phyloP scores from a whole-genome alignment of 2,888 invertebrate species.

The Agrilus biguttatus region DNA sequence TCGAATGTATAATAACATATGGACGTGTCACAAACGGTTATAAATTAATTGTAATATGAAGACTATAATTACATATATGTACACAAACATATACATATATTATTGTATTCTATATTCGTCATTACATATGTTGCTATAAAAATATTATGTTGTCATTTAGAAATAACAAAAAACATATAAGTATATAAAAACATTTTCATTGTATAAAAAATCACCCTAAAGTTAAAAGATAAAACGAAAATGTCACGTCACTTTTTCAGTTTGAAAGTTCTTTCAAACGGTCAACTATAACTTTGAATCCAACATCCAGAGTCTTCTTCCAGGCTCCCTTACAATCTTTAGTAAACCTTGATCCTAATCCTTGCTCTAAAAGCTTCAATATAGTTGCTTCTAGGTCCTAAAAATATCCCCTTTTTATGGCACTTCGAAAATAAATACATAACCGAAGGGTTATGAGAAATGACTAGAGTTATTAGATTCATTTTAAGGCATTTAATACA shows the following conservation, averaged over 20 bases:
- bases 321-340: conserved; percentile 30
- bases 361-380: conserved; percentile 27
- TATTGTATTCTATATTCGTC: too few relatives aligned
- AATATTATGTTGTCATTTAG: neutral
- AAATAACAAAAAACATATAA: neutral
- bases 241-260: neutral
- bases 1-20: too few relatives aligned
- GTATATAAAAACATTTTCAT: neutral
- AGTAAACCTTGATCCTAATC: conserved; percentile 29
- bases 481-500: too few relatives aligned
- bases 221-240: neutral
- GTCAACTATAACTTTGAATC: conserved; percentile 21
- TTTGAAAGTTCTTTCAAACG: conserved; percentile 6
- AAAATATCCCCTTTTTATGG: conserved; percentile 8
- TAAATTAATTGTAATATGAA: too few relatives aligned
- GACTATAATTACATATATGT: too few relatives aligned
- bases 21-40: too few relatives aligned
- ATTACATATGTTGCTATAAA: too few relatives aligned
- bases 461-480: too few relatives aligned
- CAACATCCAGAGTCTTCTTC: conserved; percentile 29
- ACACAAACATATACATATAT: too few relatives aligned
- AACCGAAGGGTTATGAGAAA: too few relatives aligned
- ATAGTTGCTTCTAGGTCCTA: conserved; percentile 31
- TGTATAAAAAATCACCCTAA: neutral
- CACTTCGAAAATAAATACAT: too few relatives aligned